phyloP scores from a whole-genome alignment of 2,113 vertebrate genomes.

The Sclerurus mexicanus region DNA sequence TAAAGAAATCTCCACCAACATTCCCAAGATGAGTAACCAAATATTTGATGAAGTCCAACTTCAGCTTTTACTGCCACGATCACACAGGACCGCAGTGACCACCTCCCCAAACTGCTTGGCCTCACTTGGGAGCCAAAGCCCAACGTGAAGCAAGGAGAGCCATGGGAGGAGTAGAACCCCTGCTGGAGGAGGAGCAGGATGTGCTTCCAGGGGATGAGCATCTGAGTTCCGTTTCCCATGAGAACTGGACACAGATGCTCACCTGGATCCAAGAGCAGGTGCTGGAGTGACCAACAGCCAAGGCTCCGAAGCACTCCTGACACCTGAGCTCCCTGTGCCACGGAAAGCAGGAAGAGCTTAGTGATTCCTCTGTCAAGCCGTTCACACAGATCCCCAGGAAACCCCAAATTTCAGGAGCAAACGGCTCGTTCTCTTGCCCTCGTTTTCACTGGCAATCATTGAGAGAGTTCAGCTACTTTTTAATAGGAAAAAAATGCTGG shows the following conservation, averaged over 20 bases:
- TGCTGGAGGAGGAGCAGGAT: background rate
- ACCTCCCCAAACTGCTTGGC: background rate
- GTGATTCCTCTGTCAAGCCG: background rate
- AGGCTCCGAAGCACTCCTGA: fast-evolving
- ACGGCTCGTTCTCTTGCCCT: background rate
- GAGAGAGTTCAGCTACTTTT: background rate
- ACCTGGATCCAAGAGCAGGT: background rate
- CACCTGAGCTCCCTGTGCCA: background rate
- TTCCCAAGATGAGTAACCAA: background rate
- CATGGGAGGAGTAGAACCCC: fast-evolving
- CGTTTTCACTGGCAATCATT: background rate
- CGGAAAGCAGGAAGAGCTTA: fast-evolving
- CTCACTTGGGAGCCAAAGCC: background rate
- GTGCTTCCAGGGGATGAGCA: background rate
- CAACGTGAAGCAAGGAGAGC: background rate
- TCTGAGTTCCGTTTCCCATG: background rate
- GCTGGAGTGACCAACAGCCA: background rate
- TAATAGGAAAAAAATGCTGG: background rate
- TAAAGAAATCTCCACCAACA: background rate
- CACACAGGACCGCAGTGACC: background rate
- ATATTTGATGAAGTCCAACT: background rate
- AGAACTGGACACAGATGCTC: background rate
- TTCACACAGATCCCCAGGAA: background rate
- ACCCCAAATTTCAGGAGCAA: background rate
- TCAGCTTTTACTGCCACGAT: background rate